Evolutionary conservation across 1,140 invertebrate genomes (phyloP).

Genomic region (roundworm (Caenorhabditis elegans)): WBcel235 BX284606.5:6649501-6650000

Average conservation of each 20-base stretch:
- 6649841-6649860: background rate
- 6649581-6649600: background rate
- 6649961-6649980: too few relatives aligned
- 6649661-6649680: constrained; percentile 13
- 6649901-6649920: too few relatives aligned
- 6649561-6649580: background rate
- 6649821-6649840: background rate
- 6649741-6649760: background rate
- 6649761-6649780: background rate
- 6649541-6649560: background rate
- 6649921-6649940: too few relatives aligned
- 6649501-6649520: background rate
- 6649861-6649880: too few relatives aligned
- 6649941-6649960: too few relatives aligned
- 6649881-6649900: too few relatives aligned
- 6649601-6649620: background rate
- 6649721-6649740: background rate
- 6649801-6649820: background rate
- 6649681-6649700: background rate
- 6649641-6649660: background rate
- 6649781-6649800: constrained; percentile 17
- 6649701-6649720: constrained; percentile 7
- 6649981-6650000: too few relatives aligned
- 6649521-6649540: background rate
- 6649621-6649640: constrained; percentile 12